Conservation (phyloP, 2,888 invertebrate species). For the Dusona sp. region DNA sequence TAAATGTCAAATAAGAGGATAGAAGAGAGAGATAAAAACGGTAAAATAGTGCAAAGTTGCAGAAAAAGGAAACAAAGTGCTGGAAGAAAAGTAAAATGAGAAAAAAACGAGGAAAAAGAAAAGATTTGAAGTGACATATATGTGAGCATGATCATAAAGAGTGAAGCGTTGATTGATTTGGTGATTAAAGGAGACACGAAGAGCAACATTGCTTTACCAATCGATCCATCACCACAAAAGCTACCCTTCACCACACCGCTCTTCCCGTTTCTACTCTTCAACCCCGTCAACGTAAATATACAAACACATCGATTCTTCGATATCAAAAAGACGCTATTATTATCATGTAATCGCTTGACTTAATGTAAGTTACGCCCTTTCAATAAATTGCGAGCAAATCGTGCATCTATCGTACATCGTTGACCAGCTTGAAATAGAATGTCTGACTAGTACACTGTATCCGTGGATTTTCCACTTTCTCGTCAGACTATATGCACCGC, state of each 20-base stretch:
- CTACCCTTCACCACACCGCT: conserved; percentile 48
- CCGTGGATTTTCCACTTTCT: conserved; percentile 16
- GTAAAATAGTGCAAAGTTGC: not conserved
- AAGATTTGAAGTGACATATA: conserved; percentile 18
- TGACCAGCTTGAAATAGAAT: conserved; percentile 65
- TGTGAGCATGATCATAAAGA: conserved; percentile 26
- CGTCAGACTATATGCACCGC: conserved; percentile 40
- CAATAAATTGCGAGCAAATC: not conserved
- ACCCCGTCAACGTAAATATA: conserved; percentile 21
- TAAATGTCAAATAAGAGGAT: not conserved
- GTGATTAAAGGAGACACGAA: conserved; percentile 68
- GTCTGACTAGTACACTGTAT: conserved; percentile 46
- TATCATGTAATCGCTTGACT: conserved; percentile 1
- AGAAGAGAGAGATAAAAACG: not conserved
- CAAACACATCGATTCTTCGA: not conserved
- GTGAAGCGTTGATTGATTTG: conserved; percentile 71
- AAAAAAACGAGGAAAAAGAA: not conserved
- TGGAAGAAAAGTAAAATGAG: not conserved
- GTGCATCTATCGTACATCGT: not conserved
- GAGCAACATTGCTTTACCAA: conserved; percentile 68
- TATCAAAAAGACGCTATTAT: conserved; percentile 7
- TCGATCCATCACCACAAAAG: conserved; percentile 69
- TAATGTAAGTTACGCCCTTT: not conserved
- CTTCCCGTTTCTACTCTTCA: conserved; percentile 44
- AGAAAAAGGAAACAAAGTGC: not conserved